Percentiles rank a stretch among this genome's conserved stretches.
These are phyloP conservation scores for Pseudeuparius sepicola DNA, from an alignment of 2,888 invertebrate species.

Conservation along the genomic window DNA sequence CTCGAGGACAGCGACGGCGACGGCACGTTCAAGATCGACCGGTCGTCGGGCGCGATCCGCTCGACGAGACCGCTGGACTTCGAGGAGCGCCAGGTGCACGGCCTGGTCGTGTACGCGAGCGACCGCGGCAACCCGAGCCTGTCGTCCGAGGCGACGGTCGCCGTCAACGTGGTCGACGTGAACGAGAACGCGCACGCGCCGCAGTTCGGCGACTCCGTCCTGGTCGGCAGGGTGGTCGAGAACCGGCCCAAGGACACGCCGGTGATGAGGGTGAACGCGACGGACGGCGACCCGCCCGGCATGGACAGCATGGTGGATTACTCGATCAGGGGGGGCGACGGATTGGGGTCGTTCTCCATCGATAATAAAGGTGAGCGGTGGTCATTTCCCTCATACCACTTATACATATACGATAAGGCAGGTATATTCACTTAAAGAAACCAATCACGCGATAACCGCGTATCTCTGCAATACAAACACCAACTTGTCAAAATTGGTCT, in stretches of 20 bases:
- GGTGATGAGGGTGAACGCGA: conserved; percentile 68
- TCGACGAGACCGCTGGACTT: conserved; percentile 73
- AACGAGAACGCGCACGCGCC: conserved; percentile 87
- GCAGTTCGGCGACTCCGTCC: conserved; percentile 69
- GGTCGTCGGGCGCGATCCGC: conserved; percentile 75
- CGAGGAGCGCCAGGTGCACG: conserved; percentile 82
- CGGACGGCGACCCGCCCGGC: conserved; percentile 70
- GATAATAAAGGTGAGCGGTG: conserved; percentile 66
- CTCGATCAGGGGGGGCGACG: conserved; percentile 79
- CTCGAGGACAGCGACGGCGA: conserved; percentile 61
- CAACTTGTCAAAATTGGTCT: too few species aligned
- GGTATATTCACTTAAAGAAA: too few species aligned
- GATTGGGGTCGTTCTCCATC: conserved; percentile 84
- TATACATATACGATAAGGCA: too few species aligned
- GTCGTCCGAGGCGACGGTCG: conserved; percentile 67
- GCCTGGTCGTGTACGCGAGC: conserved; percentile 72
- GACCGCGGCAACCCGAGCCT: conserved; percentile 79
- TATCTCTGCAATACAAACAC: conserved; percentile 5
- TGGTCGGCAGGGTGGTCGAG: conserved; percentile 66
- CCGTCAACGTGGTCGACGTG: conserved; percentile 84
- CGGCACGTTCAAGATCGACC: conserved; percentile 72
- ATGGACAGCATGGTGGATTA: conserved; percentile 76
- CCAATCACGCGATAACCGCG: too few species aligned
- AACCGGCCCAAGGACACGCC: conserved; percentile 67
- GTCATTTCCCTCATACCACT: too few species aligned